These are phyloP conservation scores for Chalcis sispes DNA, from an alignment of 2,888 invertebrate genomes.

Conservation along the genomic window DNA sequence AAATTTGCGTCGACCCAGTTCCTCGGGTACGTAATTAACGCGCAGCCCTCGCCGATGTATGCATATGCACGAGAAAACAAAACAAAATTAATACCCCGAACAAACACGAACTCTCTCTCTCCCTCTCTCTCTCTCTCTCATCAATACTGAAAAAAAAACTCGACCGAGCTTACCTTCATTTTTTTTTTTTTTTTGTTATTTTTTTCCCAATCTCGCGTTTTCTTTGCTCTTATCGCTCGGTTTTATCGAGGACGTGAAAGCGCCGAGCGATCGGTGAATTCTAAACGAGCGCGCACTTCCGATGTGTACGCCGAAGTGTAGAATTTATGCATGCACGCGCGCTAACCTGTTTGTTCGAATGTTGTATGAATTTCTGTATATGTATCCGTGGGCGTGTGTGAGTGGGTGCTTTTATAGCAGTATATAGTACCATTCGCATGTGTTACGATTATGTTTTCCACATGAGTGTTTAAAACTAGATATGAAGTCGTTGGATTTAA, in stretches of 20 bases:
- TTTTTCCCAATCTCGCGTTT: neutral
- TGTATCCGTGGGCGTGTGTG: neutral
- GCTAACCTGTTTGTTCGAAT: neutral
- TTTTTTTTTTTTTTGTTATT: neutral
- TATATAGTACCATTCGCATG: too few species aligned
- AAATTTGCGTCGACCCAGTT: slow-evolving; percentile 16
- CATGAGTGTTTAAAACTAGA: too few species aligned
- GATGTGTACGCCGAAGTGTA: neutral
- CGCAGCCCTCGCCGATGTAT: neutral
- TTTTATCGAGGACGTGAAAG: neutral
- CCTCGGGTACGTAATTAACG: slow-evolving; percentile 22
- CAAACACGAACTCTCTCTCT: slow-evolving; percentile 19
- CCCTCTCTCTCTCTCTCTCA: neutral
- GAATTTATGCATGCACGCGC: neutral
- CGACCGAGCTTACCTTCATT: neutral
- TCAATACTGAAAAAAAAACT: too few species aligned
- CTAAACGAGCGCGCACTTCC: slow-evolving; percentile 7
- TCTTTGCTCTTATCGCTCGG: neutral
- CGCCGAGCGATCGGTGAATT: slow-evolving; percentile 8
- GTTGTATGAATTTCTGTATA: neutral
- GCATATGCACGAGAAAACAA: slow-evolving; percentile 25
- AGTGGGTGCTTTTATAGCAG: too few species aligned
- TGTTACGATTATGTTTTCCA: too few species aligned
- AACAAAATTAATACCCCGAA: slow-evolving; percentile 41
- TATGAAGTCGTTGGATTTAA: too few species aligned